Evolutionary conservation across 2,113 vertebrate genomes (phyloP).

Genomic region (Grus americana): DNA sequence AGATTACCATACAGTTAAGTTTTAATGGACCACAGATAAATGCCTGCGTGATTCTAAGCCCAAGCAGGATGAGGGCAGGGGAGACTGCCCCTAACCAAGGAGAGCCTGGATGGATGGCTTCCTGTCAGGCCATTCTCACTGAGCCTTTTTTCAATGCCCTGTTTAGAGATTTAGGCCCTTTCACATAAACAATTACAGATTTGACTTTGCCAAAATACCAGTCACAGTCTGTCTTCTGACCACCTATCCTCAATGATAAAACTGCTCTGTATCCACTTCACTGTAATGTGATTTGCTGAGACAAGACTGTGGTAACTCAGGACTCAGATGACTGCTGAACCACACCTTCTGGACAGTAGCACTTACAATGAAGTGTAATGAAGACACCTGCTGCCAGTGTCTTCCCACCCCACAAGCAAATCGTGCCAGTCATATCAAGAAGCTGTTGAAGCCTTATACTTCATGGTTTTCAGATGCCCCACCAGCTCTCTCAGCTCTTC

Average conservation of each 20-base stretch:
- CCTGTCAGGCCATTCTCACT: rapidly evolving
- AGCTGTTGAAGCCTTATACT: neutral
- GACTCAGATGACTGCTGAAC: neutral
- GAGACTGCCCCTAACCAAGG: too few species aligned
- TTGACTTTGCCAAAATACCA: neutral
- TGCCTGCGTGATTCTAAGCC: neutral
- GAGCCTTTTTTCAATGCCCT: neutral
- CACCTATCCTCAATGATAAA: neutral
- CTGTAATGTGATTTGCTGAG: neutral
- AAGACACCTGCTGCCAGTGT: neutral
- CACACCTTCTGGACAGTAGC: neutral
- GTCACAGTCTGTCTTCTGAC: neutral
- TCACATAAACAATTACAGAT: neutral
- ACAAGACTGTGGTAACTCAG: neutral
- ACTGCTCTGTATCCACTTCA: neutral
- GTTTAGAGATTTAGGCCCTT: neutral
- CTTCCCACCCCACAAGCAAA: neutral
- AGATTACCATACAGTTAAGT: neutral
- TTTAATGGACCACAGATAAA: neutral
- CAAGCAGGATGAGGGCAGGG: too few species aligned
- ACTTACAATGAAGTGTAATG: neutral
- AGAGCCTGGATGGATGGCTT: neutral
- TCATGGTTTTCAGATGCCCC: neutral
- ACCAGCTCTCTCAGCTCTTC: neutral
- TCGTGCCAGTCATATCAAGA: rapidly evolving